These are phyloP conservation scores for Cryptops parisi DNA, from an alignment of 2,888 invertebrate species.

Conservation along the genomic window DNA sequence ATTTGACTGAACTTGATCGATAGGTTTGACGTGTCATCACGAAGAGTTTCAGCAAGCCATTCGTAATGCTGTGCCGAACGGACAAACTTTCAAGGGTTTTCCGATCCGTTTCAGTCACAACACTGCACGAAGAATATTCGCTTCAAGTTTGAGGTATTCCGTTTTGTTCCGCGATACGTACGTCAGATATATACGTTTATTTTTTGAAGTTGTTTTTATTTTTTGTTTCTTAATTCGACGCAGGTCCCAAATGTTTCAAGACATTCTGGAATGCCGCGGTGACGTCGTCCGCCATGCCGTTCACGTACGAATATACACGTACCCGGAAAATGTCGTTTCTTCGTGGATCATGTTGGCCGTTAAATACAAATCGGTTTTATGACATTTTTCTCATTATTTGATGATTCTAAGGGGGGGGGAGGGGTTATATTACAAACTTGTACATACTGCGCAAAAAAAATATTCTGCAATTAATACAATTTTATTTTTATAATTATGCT, in stretches of 20 bases:
- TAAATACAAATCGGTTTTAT: constrained; percentile 8
- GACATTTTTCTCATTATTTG: no score
- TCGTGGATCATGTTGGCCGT: constrained; percentile 13
- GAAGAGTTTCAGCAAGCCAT: constrained; percentile 34
- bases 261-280: constrained; percentile 9
- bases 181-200: neutral
- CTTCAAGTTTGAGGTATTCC: constrained; percentile 30
- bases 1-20: neutral
- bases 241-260: constrained; percentile 6
- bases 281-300: constrained; percentile 9
- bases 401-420: no score
- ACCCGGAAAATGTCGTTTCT: constrained; percentile 9
- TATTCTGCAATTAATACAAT: no score
- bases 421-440: no score
- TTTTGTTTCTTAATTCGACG: neutral
- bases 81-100: constrained; percentile 34
- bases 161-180: no score
- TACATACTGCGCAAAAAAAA: no score
- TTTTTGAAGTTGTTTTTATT: neutral
- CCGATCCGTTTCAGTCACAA: constrained; percentile 33
- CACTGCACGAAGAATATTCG: constrained; percentile 29
- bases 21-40: constrained; percentile 30
- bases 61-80: constrained; percentile 30
- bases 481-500: no score
- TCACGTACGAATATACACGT: constrained; percentile 1